phyloP scores from a whole-genome alignment of 2,888 invertebrate genomes.

The Drosophila pegasa region DNA sequence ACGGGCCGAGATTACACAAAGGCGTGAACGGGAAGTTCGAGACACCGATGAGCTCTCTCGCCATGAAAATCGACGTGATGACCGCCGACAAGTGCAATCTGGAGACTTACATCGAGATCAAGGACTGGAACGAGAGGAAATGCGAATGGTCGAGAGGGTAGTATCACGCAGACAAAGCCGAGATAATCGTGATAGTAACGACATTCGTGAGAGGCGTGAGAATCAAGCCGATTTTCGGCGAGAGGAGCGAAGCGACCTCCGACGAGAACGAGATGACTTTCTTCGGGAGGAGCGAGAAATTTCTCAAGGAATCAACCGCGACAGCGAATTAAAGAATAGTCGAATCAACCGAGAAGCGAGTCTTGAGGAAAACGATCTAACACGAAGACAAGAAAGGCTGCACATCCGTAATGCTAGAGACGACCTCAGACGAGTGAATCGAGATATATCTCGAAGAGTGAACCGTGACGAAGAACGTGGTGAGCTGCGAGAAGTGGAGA shows the following conservation, averaged over 20 bases:
- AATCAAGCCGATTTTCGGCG: not conserved
- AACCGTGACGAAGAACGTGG: not conserved
- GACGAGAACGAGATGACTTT: not conserved
- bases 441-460: constrained; percentile 1
- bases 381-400: not conserved
- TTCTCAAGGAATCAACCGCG: not conserved
- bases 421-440: not conserved
- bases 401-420: not conserved
- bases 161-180: not conserved
- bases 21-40: constrained; percentile 3
- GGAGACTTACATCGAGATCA: not conserved
- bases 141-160: not conserved
- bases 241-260: not conserved
- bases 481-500: not conserved
- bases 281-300: not conserved
- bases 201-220: constrained; percentile 1
- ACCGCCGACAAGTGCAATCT: not conserved
- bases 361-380: not conserved
- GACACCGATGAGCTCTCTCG: not conserved
- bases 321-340: not conserved
- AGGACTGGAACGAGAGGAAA: not conserved
- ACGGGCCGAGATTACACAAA: not conserved
- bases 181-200: not conserved
- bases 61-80: constrained; percentile 13
- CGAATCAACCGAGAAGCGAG: not conserved